phyloP scores from a whole-genome alignment of 2,888 invertebrate species.

The Sicus ferrugineus region DNA sequence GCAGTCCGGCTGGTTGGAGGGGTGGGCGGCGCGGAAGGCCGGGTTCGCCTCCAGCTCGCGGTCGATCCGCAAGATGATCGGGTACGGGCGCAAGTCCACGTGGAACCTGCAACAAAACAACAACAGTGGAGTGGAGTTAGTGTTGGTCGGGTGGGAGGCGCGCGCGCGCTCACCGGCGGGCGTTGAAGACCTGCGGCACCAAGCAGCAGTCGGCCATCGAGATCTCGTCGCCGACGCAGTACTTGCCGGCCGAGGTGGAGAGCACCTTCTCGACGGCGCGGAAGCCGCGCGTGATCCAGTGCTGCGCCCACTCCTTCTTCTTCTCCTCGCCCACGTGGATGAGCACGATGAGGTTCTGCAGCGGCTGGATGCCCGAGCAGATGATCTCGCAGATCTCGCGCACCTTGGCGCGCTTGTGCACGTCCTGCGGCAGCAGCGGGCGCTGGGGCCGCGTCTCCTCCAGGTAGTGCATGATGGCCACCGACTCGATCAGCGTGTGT shows the following conservation, averaged over 20 bases:
- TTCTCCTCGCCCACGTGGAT: conserved; percentile 88
- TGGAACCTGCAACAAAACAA: conserved; percentile 75
- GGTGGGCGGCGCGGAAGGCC: conserved; percentile 90
- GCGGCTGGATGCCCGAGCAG: conserved; percentile 92
- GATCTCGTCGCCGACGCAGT: conserved; percentile 92
- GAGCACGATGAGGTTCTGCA: conserved; percentile 90
- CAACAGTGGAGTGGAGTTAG: not conserved
- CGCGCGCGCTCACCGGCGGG: conserved; percentile 72
- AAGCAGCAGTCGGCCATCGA: conserved; percentile 94
- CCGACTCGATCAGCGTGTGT: conserved; percentile 75
- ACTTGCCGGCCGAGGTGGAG: conserved; percentile 85
- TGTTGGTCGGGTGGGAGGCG: too few relatives aligned
- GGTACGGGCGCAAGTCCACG: conserved; percentile 88
- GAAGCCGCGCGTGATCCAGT: conserved; percentile 91
- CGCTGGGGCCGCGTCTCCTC: conserved; percentile 91
- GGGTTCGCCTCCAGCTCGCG: conserved; percentile 86
- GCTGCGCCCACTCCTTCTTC: conserved; percentile 91
- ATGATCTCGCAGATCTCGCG: conserved; percentile 93
- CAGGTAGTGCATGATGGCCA: conserved; percentile 93
- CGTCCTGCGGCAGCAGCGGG: conserved; percentile 87
- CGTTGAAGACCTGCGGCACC: conserved; percentile 95
- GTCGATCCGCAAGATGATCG: conserved; percentile 87
- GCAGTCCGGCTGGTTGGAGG: conserved; percentile 92
- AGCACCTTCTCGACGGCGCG: conserved; percentile 88
- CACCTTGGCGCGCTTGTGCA: conserved; percentile 87